These are phyloP conservation scores for Eulemur rubriventer DNA, from an alignment of 2,797 vertebrate genomes.

Conservation along the genomic window DNA sequence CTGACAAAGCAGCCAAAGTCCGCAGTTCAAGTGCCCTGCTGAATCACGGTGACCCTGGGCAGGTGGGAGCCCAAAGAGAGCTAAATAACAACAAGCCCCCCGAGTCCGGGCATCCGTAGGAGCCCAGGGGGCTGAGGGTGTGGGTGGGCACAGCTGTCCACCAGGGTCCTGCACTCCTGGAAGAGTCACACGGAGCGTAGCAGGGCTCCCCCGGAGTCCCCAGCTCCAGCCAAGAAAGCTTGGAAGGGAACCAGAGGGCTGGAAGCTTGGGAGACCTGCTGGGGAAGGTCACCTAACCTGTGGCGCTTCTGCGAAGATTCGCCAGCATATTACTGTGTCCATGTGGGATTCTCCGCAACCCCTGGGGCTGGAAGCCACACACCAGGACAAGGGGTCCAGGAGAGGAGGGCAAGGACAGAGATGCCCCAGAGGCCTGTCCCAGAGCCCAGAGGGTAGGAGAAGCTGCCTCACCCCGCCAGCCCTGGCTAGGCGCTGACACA, in stretches of 20 bases:
- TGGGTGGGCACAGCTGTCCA: rapidly evolving
- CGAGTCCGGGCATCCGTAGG: too few species aligned
- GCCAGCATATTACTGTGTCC: rapidly evolving
- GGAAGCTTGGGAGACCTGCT: rapidly evolving
- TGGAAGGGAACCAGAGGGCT: background rate
- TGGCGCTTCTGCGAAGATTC: rapidly evolving
- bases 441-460: background rate
- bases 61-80: rapidly evolving
- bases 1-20: background rate
- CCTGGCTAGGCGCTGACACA: rapidly evolving
- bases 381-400: background rate
- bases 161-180: rapidly evolving
- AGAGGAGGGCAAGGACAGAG: too few species aligned
- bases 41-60: rapidly evolving
- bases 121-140: background rate
- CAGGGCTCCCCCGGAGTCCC: too few species aligned
- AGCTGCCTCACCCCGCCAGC: rapidly evolving
- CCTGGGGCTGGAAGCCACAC: too few species aligned
- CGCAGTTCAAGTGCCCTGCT: too few species aligned
- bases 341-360: rapidly evolving
- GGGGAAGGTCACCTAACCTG: rapidly evolving
- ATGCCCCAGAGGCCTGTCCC: background rate
- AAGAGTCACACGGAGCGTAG: rapidly evolving
- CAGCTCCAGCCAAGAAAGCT: background rate
- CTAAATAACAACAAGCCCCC: rapidly evolving